Evolutionary conservation across 2,113 vertebrate genomes (phyloP), one percentile per base, ranked within the genome.

Genomic region (Natator depressus): DNA sequence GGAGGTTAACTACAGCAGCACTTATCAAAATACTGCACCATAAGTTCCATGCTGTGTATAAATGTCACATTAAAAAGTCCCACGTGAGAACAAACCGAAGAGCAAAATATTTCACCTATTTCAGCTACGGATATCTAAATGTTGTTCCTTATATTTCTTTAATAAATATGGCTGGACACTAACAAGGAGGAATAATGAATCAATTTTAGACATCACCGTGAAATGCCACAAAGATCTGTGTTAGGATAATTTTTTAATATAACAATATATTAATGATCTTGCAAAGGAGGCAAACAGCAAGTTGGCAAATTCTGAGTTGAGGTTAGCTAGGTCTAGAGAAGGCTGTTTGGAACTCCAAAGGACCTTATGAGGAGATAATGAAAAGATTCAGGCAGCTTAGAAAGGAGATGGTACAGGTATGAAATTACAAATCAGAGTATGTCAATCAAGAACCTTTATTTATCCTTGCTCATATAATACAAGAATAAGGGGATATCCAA

Each of bases 351-450:
- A 82, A 93, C 7, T 57, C 42, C 22, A 81, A 57, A 11, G 25
- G 76, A 82, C 0, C 0, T n/a, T 85, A 65, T 38, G 91, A 78
- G 10, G 17, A 79, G 57, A 80, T n/a, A 85, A 31, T 24, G 42
- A 4, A 57, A 92, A 89, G 14, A 54, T 85, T 80, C 81, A 54
- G 46, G 53, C 12, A 31, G 5, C 19, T 17, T 47, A 22, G 79
- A 49, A 89, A 82, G 83, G 83, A 51, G 22, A 54, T 84, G 4
- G 55, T 27, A 57, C 24, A 57, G 55, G 55, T 1, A 25, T 31
- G 12, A 47, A 80, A 54, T 80, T 50, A 88, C 35, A 82, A 91
- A 46, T 22, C 50, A 85, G 69, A 75, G 55, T 49, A 29, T 57
- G 55, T 57, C 55, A 57, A 14, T 57, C 55, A 89, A 89, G 89